A percentile compares a stretch with the other conserved stretches of the same genome.
These are phyloP conservation scores for Erythrolamprus reginae DNA, from an alignment of 2,113 vertebrate genomes.

Conservation along the genomic window DNA sequence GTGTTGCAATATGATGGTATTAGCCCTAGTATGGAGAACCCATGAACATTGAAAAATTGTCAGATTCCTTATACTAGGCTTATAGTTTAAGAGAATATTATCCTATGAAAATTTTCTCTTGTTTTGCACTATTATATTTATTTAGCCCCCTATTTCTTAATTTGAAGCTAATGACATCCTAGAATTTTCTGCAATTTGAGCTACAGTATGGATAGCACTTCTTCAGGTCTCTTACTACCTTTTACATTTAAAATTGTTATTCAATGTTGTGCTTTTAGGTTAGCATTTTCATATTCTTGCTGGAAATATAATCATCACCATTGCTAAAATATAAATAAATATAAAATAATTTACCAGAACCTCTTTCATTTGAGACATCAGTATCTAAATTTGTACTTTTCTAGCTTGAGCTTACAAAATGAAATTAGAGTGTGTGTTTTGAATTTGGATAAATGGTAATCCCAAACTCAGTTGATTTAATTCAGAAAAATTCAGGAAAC, in stretches of 20 bases:
- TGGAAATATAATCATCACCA: neutral
- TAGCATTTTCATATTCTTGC: neutral
- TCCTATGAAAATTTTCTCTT: neutral
- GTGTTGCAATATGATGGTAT: too few relatives aligned
- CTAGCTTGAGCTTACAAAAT: neutral
- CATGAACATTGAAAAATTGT: too few relatives aligned
- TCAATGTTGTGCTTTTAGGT: neutral
- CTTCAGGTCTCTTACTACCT: neutral
- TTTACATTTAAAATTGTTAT: neutral
- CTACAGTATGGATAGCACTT: neutral
- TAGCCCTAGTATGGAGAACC: too few relatives aligned
- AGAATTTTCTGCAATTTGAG: neutral
- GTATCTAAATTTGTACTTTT: neutral
- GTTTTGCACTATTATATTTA: neutral
- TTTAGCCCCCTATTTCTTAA: neutral
- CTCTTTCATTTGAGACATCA: neutral
- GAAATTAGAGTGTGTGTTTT: neutral
- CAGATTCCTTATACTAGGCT: too few relatives aligned
- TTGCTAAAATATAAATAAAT: neutral
- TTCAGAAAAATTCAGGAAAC: neutral
- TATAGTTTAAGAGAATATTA: neutral
- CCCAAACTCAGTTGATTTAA: neutral
- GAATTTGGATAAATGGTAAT: neutral
- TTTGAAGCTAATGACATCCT: neutral
- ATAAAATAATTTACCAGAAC: neutral